Percentiles rank a stretch among this genome's conserved stretches.
Conservation (phyloP, 2,797 vertebrate species). For the Parambassis ranga region DNA sequence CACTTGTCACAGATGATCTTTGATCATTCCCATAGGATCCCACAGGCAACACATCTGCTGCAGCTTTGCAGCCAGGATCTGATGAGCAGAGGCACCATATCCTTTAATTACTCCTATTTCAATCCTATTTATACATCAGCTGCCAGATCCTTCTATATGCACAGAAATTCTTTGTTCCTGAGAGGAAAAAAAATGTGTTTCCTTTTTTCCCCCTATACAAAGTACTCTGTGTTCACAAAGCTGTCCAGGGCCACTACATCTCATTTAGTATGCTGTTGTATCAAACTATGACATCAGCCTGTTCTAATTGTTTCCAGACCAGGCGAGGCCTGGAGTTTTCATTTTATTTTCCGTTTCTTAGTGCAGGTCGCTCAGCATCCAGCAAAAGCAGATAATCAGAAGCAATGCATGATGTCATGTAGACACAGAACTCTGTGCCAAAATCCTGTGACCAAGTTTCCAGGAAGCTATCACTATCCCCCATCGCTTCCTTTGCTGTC, state of each 20-base stretch:
- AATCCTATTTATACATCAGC: conserved; percentile 60
- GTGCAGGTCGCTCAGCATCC: conserved; percentile 42
- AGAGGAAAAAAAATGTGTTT: conserved; percentile 41
- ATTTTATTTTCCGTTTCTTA: conserved; percentile 69
- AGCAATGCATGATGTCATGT: conserved; percentile 71
- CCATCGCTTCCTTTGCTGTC: conserved; percentile 33
- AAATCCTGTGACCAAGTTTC: conserved; percentile 59
- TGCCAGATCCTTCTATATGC: conserved; percentile 40
- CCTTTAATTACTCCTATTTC: conserved; percentile 74
- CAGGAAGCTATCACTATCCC: conserved; percentile 54
- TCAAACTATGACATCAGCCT: conserved; percentile 79
- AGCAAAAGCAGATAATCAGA: conserved; percentile 65
- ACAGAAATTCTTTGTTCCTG: conserved; percentile 57
- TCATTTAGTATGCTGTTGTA: conserved; percentile 68
- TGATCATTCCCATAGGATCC: conserved; percentile 59
- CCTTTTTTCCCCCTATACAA: conserved; percentile 31
- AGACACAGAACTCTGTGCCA: conserved; percentile 15
- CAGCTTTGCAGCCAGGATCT: conserved; percentile 59
- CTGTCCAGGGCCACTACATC: conserved; percentile 53
- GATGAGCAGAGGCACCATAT: conserved; percentile 61
- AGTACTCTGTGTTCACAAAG: conserved; percentile 61
- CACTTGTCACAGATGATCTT: conserved; percentile 62
- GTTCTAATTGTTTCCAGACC: conserved; percentile 80
- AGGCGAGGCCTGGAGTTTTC: conserved; percentile 46
- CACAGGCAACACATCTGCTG: conserved; percentile 73